phyloP scores from a whole-genome alignment of 2,797 vertebrate species.

The Phalanger gymnotis region DNA sequence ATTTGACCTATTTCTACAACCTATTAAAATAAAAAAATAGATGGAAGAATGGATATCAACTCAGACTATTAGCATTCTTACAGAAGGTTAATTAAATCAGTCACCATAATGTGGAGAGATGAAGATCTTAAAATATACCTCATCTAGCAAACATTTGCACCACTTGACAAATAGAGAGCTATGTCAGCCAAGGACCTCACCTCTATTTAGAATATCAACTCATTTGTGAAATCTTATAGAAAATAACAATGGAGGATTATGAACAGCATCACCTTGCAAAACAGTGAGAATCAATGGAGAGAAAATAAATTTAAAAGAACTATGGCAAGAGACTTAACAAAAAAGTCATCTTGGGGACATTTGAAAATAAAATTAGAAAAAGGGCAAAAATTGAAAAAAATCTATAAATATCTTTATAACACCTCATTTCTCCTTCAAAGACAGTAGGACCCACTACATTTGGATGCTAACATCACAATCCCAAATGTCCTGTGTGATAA shows the following conservation, averaged over 20 bases:
- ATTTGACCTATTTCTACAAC: background rate
- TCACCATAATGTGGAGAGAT: background rate
- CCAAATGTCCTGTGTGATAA: background rate
- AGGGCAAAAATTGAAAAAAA: background rate
- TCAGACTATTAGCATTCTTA: background rate
- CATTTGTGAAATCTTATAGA: background rate
- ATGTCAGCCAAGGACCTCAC: background rate
- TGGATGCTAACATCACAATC: background rate
- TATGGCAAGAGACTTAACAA: background rate
- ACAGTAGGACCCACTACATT: background rate
- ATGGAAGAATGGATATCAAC: background rate
- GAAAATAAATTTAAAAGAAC: background rate
- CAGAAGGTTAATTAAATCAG: background rate
- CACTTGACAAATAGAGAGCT: background rate
- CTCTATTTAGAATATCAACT: background rate
- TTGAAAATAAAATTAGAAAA: background rate
- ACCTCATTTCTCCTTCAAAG: background rate
- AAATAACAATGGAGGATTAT: background rate
- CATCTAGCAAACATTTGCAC: background rate
- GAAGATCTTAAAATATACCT: background rate
- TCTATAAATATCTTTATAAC: background rate
- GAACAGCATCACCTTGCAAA: background rate
- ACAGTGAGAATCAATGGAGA: background rate
- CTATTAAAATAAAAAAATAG: background rate
- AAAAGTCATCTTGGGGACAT: background rate